Base-by-base conservation (phyloP, 2,888 invertebrate species). In the Noctua comes region DNA sequence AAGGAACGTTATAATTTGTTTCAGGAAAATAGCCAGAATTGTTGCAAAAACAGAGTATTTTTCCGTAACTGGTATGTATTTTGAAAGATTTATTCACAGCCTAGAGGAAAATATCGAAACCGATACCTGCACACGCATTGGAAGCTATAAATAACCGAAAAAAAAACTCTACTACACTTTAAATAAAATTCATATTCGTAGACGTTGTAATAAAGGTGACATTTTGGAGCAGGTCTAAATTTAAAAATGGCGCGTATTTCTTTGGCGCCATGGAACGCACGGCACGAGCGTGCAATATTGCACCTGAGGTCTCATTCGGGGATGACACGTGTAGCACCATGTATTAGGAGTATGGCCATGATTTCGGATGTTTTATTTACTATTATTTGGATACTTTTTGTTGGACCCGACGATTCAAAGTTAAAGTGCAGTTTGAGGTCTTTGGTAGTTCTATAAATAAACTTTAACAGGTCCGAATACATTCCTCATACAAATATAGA, bases 291-390 rank as follows among this genome's bases (percentile, higher is more conserved):
- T 92, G 91, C 92, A 92, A 92, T 91, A 89, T 90, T 93, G 93
- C 94, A 94, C 94, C 94, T 94, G 94, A 86, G 92, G 86, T 88
- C 89, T 80, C 85, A 88, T 89, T 90, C 79, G 77, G 86, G 71
- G 36, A 79, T 83, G 78, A 77, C 83, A 77, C 74, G 74, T 88
- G 82, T 86, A 64, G 68, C 21, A 54, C 51, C 59, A 65, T 68
- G 73, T 85, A 65, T 36, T 59, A 36, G 21, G 54, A 57, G 57
- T 31, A 57, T 48, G 27, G 36, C 81, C 75, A 87, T 51, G 66
- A n/a, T 13, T 76, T 79, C 40, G 11, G 0, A 43, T 43, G 43
- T 43, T 1, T 43, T 43, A 43, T 43, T 1, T 43, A 10, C 10
- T 43, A 43, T 40, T 40, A 40, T 43, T 43, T 43, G 43, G 10